Evolutionary conservation across 2,888 invertebrate genomes (phyloP).

Genomic region (Alviniconcha strummeri): DNA sequence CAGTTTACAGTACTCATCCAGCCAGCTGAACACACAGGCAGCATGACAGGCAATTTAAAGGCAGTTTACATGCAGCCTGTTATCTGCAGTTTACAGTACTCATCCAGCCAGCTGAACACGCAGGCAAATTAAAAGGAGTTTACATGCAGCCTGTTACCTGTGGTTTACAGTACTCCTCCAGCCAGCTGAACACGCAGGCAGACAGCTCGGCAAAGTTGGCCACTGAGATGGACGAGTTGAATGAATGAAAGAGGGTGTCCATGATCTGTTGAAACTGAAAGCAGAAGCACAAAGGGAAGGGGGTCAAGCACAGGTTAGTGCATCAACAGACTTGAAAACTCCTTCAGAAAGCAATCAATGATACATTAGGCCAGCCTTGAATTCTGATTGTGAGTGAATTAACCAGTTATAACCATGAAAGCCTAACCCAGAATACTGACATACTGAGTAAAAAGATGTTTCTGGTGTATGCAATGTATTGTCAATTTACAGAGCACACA

Average conservation of each 20-base stretch:
- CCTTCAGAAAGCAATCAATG: no score
- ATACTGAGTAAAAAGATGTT: no score
- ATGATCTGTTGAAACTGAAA: slow-evolving; percentile 93
- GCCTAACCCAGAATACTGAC: no score
- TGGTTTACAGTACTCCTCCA: slow-evolving; percentile 97
- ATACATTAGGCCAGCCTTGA: no score
- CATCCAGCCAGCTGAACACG: slow-evolving; percentile 97
- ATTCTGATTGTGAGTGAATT: no score
- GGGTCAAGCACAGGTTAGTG: no score
- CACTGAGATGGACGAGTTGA: slow-evolving; percentile 86
- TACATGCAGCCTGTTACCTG: slow-evolving; percentile 57
- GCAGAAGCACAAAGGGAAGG: no score
- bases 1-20: slow-evolving; percentile 97
- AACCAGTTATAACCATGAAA: no score
- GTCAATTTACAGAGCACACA: no score
- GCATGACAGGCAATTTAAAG: slow-evolving; percentile 86
- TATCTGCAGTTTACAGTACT: slow-evolving; percentile 90
- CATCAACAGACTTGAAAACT: no score
- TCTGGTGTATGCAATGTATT: no score
- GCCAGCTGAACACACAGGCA: slow-evolving; percentile 95
- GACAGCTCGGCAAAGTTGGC: slow-evolving; percentile 95
- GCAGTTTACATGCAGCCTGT: no score
- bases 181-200: slow-evolving; percentile 95
- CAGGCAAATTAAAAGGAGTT: slow-evolving; percentile 83
- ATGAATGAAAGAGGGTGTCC: slow-evolving; percentile 94